Evolutionary conservation across 37 sponge, comb jelly and placozoan genomes (phyloP), one percentile per base, ranked within the genome.

Genomic region (Chondrilla cf. caribensis): DNA sequence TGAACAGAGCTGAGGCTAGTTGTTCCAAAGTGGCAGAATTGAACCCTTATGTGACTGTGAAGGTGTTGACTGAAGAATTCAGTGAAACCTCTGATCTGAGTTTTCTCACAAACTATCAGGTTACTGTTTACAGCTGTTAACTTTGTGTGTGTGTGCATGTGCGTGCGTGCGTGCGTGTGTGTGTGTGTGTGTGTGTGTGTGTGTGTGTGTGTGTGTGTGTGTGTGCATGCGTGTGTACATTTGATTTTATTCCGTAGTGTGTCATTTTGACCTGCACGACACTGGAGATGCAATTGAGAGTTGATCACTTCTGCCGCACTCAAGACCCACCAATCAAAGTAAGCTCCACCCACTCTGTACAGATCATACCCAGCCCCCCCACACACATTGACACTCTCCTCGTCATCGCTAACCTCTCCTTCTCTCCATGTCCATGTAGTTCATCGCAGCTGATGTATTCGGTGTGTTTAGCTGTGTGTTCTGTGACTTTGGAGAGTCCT

Each of bases 401-500:
- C n/a, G n/a, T n/a, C n/a, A n/a, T n/a, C n/a, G n/a, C n/a, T n/a
- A 47, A 47, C 11, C 51, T 11, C 6, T 47, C 11, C 11, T 47
- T 14, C 11, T 11, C 51, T 47, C 11, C 51, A 6, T 47, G 6
- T 47, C 9, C 33, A 59, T 93, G 26, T 59, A 93, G 90, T 95
- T 98, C 54, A 88, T 98, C 38, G 84, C 84, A 18, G 84, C 90
- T 47, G 77, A 72, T 29, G 84, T 92, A 0, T 43, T 81, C 18
- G 99, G 99, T 62, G 92, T 98, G 19, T 93, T 95, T 77, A 84
- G 92, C 31, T 90, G 44, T 59, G 83, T 84, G 3, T 98, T 98
- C 82, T 95, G 93, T 84, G 99, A 98, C 82, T 93, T 93, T 83
- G 99, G 99, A 7, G 87, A 85, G 3, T 80, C 83, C 41, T 98